Evolutionary conservation across 1,140 invertebrate genomes (phyloP).

Genomic region (Nixonia krombeini): DNA sequence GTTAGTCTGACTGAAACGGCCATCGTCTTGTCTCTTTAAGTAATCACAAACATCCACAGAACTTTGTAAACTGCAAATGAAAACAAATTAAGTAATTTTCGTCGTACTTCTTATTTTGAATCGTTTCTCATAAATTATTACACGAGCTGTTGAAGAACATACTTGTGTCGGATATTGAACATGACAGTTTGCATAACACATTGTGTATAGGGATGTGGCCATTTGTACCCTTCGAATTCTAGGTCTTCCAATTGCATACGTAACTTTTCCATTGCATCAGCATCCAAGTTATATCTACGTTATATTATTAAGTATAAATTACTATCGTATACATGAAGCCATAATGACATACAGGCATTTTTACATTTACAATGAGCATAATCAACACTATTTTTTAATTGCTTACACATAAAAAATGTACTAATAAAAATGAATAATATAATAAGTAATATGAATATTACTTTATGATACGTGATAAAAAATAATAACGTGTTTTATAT

Average conservation of each 20-base stretch:
- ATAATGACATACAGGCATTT: no score
- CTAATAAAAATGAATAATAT: no score
- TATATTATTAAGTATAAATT: no score
- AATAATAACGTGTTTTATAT: conserved; percentile 7
- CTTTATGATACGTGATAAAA: no score
- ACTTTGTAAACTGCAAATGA: conserved; percentile 26
- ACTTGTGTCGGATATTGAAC: conserved; percentile 76
- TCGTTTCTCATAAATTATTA: not conserved
- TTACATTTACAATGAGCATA: no score
- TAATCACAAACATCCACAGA: conserved; percentile 27
- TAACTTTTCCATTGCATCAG: conserved; percentile 77
- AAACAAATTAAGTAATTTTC: not conserved
- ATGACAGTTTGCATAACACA: conserved; percentile 85
- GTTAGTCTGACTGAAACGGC: conserved; percentile 23
- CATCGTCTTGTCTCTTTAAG: conserved; percentile 14
- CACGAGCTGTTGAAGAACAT: conserved; percentile 13
- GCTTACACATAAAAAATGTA: no score
- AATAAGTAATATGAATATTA: no score
- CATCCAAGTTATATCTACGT: conserved; percentile 76
- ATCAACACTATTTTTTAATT: no score
- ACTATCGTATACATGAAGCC: no score
- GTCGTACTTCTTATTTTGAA: not conserved
- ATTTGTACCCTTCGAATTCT: conserved; percentile 80
- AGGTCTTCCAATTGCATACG: conserved; percentile 79
- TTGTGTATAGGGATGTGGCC: conserved; percentile 86